These are phyloP conservation scores for Drosophila aff. DNA, from an alignment of 1,140 invertebrate genomes.

Conservation along the genomic window DNA sequence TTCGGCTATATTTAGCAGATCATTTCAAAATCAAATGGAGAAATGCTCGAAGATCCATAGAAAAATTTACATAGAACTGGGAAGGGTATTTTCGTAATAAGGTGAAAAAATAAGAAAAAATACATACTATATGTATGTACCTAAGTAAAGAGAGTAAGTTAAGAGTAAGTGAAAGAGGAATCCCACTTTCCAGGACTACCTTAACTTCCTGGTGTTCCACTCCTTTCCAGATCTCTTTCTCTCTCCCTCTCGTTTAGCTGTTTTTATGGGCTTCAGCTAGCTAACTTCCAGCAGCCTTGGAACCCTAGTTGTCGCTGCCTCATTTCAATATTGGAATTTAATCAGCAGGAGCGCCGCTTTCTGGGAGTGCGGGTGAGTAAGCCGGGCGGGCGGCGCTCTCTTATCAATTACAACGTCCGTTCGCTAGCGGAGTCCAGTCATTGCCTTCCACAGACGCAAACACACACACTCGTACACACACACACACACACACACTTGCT, in stretches of 20 bases:
- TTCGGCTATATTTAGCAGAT: conserved; percentile 5
- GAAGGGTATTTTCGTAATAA: not conserved
- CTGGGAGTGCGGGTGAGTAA: conserved; percentile 32
- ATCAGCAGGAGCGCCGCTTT: conserved; percentile 13
- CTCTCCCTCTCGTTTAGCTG: not conserved
- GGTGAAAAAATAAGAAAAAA: not conserved
- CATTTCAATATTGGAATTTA: conserved; percentile 45
- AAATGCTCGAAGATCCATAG: not conserved
- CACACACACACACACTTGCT: not conserved
- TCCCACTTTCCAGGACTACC: not conserved
- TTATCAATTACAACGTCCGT: conserved; percentile 48
- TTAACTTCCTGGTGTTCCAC: not conserved
- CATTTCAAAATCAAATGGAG: not conserved
- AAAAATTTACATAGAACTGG: not conserved
- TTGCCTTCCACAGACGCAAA: conserved; percentile 31
- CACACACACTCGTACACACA: not conserved
- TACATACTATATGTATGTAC: no score
- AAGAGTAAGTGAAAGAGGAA: not conserved
- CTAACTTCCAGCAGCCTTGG: conserved; percentile 3
- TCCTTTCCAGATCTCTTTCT: no score
- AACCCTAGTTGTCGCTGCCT: not conserved
- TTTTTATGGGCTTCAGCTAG: conserved; percentile 8
- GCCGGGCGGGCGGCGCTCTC: conserved; percentile 15
- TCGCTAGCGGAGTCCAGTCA: conserved; percentile 24
- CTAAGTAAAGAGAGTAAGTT: not conserved